Base-by-base conservation (phyloP, 2,113 vertebrate species). In the Terrapene triunguis region DNA sequence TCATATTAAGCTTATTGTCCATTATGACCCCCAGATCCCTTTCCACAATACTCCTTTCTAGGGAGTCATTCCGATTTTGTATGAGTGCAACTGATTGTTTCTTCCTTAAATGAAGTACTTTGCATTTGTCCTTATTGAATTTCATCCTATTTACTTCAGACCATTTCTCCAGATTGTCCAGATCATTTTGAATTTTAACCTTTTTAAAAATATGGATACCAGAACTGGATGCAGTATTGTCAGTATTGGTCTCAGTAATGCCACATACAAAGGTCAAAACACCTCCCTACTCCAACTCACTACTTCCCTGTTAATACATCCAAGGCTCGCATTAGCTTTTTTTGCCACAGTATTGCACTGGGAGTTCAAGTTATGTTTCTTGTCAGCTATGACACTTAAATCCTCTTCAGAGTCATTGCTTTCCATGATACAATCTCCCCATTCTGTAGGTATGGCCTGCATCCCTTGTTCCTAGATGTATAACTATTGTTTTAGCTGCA, bases 401-500 rank as follows among this genome's bases (percentile, higher is more conserved):
- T n/a, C 6, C 62, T 57, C 55, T 57, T 57, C 55, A 55, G 54
- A 55, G 54, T 25, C 22, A 9, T 24, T 55, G 8, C 54, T 24
- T 55, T 55, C 16, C 54, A 55, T 55, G 54, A 55, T 55, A 55
- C 54, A 24, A 92, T 24, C 55, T 19, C 27, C 65, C 11, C 11
- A 76, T 27, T n/a, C 59, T 72, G 55, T 2, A 92, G 79, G 53
- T 42, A 88, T 82, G 21, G 29, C 38, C 93, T 22, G 12, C 9
- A 44, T 44, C 84, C 42, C 79, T 72, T 95, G 84, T 81, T 44
- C 74, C 53, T 69, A 84, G 72, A 92, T 85, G 47, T 90, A 79
- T 92, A 94, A 21, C 27, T 47, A 4, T 47, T 42, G n/a, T 16
- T 80, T 95, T 94, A 78, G 76, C 81, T 65, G 44, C 21, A 81